Percentiles rank a stretch among this genome's conserved stretches.
Evolutionary conservation across 2,888 invertebrate species (phyloP).

Genomic region (Cordilura impudica): DNA sequence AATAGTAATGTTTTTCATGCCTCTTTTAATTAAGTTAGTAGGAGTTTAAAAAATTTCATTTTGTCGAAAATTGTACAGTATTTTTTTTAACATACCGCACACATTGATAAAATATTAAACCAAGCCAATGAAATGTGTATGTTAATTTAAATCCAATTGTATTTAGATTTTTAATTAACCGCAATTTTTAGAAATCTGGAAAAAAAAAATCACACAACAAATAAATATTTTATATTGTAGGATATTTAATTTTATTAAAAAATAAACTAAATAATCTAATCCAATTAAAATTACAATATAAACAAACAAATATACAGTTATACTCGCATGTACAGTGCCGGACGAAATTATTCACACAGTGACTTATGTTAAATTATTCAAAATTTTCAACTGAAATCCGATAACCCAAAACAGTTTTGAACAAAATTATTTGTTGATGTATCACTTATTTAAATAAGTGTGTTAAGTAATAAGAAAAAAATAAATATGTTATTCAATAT

Average conservation of each 20-base stretch:
- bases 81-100: no score
- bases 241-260: slow-evolving; percentile 38
- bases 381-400: no score
- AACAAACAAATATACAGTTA: slow-evolving; percentile 18
- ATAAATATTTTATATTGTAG: slow-evolving; percentile 34
- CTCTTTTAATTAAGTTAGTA: no score
- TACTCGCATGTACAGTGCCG: background rate
- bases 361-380: no score
- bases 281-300: slow-evolving; percentile 59
- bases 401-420: background rate
- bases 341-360: background rate
- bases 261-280: slow-evolving; percentile 54
- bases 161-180: slow-evolving; percentile 54
- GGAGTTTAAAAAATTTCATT: no score
- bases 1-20: no score
- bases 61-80: no score
- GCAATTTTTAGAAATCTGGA: slow-evolving; percentile 48
- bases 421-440: background rate
- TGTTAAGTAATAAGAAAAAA: no score
- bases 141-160: slow-evolving; percentile 46
- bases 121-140: slow-evolving; percentile 9
- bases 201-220: slow-evolving; percentile 3
- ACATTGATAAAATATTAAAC: background rate
- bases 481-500: no score
- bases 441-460: background rate